Percentiles rank a stretch among this genome's conserved stretches.
Evolutionary conservation across 2,888 invertebrate genomes (phyloP).

Genomic region (Caenorhabditis macrosperma): DNA sequence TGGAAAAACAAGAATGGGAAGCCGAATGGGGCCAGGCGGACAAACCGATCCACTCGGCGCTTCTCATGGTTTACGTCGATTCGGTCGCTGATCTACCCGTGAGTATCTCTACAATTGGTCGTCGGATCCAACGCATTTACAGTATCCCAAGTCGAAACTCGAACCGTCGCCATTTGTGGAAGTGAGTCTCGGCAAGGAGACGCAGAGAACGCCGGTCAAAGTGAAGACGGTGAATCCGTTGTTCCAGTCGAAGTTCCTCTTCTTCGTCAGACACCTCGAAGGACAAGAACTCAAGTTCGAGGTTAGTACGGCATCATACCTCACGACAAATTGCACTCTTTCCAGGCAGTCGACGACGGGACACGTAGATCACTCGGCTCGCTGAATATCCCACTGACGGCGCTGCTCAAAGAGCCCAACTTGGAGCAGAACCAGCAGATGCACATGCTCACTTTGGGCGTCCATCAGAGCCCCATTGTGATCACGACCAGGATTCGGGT

Average conservation of each 20-base stretch:
- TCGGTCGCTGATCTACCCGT: conserved; percentile 93
- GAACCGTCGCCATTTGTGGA: conserved; percentile 90
- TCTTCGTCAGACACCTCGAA: conserved; percentile 92
- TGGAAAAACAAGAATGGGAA: conserved; percentile 67
- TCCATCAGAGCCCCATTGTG: conserved; percentile 78
- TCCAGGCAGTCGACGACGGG: conserved; percentile 78
- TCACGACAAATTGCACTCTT: background rate
- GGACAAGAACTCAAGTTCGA: conserved; percentile 90
- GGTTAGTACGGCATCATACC: conserved; percentile 55
- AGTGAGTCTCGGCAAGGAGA: conserved; percentile 88
- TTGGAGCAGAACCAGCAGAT: conserved; percentile 78
- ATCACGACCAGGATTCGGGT: conserved; percentile 77
- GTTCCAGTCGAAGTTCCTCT: conserved; percentile 95
- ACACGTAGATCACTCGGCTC: conserved; percentile 74
- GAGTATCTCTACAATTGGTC: conserved; percentile 81
- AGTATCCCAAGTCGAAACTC: conserved; percentile 81
- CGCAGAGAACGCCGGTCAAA: conserved; percentile 80
- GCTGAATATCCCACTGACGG: conserved; percentile 69
- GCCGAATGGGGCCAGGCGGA: conserved; percentile 73
- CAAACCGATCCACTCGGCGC: conserved; percentile 81
- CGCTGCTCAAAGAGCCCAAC: conserved; percentile 76
- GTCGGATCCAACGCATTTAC: conserved; percentile 31
- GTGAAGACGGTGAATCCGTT: conserved; percentile 89
- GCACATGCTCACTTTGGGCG: conserved; percentile 75
- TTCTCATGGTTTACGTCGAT: conserved; percentile 91